Evolutionary conservation across 2,888 invertebrate species (phyloP), one percentile per base, ranked within the genome.

Genomic region (Caenorhabditis imperialis): DNA sequence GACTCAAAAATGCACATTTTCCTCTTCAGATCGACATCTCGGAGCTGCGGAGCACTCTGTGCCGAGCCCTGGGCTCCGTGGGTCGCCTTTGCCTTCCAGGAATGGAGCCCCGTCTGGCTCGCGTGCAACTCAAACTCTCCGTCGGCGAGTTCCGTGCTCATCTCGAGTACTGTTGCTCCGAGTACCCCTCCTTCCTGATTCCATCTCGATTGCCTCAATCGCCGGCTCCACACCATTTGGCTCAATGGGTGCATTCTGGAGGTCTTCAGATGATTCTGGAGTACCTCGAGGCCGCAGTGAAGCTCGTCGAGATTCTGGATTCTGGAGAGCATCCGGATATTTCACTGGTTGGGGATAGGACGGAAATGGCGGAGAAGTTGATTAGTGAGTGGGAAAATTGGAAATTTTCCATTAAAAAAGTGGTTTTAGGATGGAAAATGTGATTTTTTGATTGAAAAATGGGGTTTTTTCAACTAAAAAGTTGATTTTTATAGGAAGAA

Each of bases 21-120:
- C 7, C 10, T 37, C 35, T 60, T 14, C 50, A 77, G 79, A 70
- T 79, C n/a, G 79, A 79, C 33, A 67, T 75, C 35, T 67, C 70
- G 8, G 62, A 69, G 14, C 55, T 72, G 44, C 71, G 76, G 8
- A 71, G 72, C 37, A 40, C 63, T 4, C 38, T 81, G 37, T 71
- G 74, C 51, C 75, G 75, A 10, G 67, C 74, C n/a, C 42, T 75
- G 0, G 73, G 69, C 14, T 57, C 55, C n/a, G 53, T 79, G 10
- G 74, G 69, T 3, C 50, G 75, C n/a, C 25, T 70, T 16, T 58
- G 62, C 3, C 37, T 48, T 4, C 50, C 55, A 3, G 42, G 30
- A 23, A 65, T 65, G 65, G 65, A 57, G n/a, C 65, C 65, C 18
- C 55, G 65, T 16, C 50, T 65, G 33, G 65, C 65, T 0, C 55